phyloP scores from a whole-genome alignment of 1,140 invertebrate genomes.

The Drosophila albomicans region DNA sequence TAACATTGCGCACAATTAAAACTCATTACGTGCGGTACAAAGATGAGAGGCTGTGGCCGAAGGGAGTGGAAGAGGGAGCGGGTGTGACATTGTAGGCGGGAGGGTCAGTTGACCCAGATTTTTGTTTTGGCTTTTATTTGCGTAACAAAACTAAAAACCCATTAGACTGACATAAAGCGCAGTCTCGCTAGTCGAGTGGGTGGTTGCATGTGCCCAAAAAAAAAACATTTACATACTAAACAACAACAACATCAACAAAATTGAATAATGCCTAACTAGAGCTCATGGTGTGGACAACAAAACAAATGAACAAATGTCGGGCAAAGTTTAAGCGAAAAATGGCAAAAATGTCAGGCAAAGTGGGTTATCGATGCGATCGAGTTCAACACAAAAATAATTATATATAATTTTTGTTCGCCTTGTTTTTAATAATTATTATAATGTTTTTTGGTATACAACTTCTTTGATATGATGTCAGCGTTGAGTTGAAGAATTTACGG shows the following conservation, averaged over 20 bases:
- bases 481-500: conserved; percentile 28
- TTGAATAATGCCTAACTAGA: conserved; percentile 36
- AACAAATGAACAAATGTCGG: conserved; percentile 19
- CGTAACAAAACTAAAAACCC: conserved; percentile 79
- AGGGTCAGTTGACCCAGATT: conserved; percentile 71
- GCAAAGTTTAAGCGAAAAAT: conserved; percentile 18
- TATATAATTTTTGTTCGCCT: conserved; percentile 7
- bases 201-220: conserved; percentile 51
- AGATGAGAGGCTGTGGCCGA: background rate
- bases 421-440: background rate
- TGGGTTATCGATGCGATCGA: conserved; percentile 47
- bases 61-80: background rate
- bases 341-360: conserved; percentile 37
- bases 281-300: conserved; percentile 33
- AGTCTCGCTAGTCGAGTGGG: conserved; percentile 40
- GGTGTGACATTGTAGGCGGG: background rate
- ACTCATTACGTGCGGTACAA: conserved; percentile 62
- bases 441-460: background rate
- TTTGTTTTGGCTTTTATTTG: conserved; percentile 64
- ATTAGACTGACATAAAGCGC: conserved; percentile 72
- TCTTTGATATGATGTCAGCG: conserved; percentile 62
- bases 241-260: conserved; percentile 24
- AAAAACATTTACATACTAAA: conserved; percentile 39
- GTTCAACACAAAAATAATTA: background rate
- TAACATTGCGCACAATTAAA: conserved; percentile 76